A percentile compares a stretch with the other conserved stretches of the same genome.
phyloP scores from a whole-genome alignment of 1,140 invertebrate species.

The Pogonus chalceus region DNA sequence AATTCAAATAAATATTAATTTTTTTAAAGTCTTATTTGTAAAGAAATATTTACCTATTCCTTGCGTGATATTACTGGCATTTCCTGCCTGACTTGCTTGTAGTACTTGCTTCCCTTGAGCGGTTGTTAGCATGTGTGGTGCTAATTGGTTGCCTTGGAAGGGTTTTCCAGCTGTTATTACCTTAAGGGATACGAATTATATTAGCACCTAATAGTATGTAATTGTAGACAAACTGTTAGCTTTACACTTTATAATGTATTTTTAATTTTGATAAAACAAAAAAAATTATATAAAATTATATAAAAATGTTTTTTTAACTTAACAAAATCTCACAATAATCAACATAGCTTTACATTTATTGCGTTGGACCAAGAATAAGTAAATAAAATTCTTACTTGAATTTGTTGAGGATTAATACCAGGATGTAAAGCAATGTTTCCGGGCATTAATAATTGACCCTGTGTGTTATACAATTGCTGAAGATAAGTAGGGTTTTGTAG shows the following conservation, averaged over 20 bases:
- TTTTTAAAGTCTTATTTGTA: background rate
- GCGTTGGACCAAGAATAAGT: too few species aligned
- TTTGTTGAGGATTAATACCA: constrained; percentile 66
- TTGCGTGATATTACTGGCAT: constrained; percentile 4
- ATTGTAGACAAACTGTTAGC: background rate
- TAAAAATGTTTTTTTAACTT: too few species aligned
- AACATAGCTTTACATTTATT: too few species aligned
- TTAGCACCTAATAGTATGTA: background rate
- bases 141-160: constrained; percentile 66
- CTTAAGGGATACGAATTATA: constrained; percentile 30
- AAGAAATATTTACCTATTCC: background rate
- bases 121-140: constrained; percentile 67
- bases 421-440: constrained; percentile 63
- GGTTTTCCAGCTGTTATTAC: constrained; percentile 71
- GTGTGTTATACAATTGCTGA: constrained; percentile 69
- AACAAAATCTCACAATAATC: too few species aligned
- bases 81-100: constrained; percentile 44
- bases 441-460: constrained; percentile 67
- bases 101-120: constrained; percentile 57
- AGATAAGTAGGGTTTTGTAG: constrained; percentile 66
- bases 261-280: too few species aligned
- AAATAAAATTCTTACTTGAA: too few species aligned
- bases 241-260: background rate
- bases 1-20: background rate
- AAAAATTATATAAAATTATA: too few species aligned